Conservation (phyloP, 2,113 vertebrate species). For the Sinocyclocheilus anophthalmus region DNA sequence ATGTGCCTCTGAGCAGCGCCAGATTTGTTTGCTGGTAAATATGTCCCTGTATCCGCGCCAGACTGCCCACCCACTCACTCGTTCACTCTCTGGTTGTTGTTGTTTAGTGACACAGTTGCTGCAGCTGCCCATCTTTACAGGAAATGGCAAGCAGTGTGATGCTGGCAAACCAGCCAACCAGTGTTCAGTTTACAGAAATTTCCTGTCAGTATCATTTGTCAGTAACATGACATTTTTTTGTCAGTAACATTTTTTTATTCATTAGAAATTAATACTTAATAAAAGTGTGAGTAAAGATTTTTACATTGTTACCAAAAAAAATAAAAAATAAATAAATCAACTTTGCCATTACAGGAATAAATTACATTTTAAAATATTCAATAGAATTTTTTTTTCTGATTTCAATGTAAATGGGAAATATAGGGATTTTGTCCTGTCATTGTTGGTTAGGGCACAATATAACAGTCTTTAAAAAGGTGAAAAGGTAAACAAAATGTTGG, state of each 20-base stretch:
- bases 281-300: no score
- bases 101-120: slow-evolving; percentile 56
- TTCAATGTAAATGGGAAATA: no score
- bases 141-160: slow-evolving; percentile 48
- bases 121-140: slow-evolving; percentile 42
- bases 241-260: background rate
- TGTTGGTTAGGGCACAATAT: background rate
- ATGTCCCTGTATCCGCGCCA: slow-evolving; percentile 45
- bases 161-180: slow-evolving; percentile 19
- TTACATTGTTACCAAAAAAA: no score
- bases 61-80: slow-evolving; percentile 32
- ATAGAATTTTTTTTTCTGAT: background rate
- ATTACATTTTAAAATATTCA: background rate
- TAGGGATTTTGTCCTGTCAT: background rate
- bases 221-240: background rate
- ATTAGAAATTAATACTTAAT: no score
- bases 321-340: background rate
- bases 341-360: background rate
- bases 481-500: background rate
- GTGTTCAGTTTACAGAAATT: slow-evolving; percentile 5
- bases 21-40: slow-evolving; percentile 61
- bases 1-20: slow-evolving; percentile 40
- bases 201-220: no score
- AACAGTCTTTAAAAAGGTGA: background rate
- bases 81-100: slow-evolving; percentile 36